phyloP scores from a whole-genome alignment of 2,113 vertebrate genomes.

The Morone chrysops region DNA sequence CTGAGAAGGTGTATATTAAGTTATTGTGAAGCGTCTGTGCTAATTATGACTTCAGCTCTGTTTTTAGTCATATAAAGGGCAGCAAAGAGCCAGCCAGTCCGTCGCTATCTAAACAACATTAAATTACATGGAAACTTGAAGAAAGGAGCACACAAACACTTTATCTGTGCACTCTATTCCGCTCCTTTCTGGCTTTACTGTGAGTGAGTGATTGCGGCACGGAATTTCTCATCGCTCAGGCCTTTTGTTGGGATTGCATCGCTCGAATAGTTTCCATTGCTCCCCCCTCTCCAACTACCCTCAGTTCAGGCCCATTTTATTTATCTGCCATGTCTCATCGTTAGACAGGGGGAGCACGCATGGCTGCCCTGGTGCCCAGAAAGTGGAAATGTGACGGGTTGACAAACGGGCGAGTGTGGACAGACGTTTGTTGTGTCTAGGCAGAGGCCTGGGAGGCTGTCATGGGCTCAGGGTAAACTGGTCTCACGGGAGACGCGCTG shows the following conservation, averaged over 20 bases:
- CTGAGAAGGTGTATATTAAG: conserved; percentile 72
- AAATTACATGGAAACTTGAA: conserved; percentile 80
- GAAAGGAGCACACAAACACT: conserved; percentile 54
- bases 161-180: conserved; percentile 32
- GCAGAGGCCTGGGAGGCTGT: conserved; percentile 55
- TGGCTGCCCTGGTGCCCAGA: conserved; percentile 64
- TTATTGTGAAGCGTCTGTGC: conserved; percentile 43
- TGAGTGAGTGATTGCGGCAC: conserved; percentile 76
- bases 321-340: conserved; percentile 70
- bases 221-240: conserved; percentile 74
- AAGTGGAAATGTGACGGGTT: conserved; percentile 68
- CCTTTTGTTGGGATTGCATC: conserved; percentile 81
- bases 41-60: conserved; percentile 69
- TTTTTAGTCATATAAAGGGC: conserved; percentile 32
- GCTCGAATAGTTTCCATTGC: conserved; percentile 77
- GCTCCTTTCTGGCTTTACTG: conserved; percentile 47
- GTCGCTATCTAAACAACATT: conserved; percentile 73
- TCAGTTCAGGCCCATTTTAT: conserved; percentile 62
- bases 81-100: conserved; percentile 58
- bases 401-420: conserved; percentile 69
- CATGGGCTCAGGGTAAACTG: conserved; percentile 58
- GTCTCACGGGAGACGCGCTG: conserved; percentile 56
- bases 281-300: conserved; percentile 4
- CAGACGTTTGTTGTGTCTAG: conserved; percentile 81
- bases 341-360: conserved; percentile 61